These are phyloP conservation scores for Chrysolina haemoptera DNA, from an alignment of 2,888 invertebrate genomes.

Conservation along the genomic window DNA sequence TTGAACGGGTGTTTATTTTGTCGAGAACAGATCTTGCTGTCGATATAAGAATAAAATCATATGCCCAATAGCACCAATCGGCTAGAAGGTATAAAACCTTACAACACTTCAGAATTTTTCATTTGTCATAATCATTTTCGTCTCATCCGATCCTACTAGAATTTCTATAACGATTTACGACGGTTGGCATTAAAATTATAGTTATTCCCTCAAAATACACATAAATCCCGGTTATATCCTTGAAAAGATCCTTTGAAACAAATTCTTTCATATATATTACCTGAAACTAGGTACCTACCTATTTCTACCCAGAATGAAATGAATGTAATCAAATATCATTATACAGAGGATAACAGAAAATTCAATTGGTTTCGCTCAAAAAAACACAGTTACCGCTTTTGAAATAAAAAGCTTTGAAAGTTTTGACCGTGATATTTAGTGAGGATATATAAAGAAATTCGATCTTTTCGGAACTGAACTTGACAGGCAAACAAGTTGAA, in stretches of 20 bases:
- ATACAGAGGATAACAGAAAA: background rate
- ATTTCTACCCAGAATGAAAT: slow-evolving; percentile 1
- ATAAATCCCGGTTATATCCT: slow-evolving; percentile 16
- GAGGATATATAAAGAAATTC: background rate
- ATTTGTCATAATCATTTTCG: slow-evolving; percentile 11
- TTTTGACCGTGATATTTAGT: background rate
- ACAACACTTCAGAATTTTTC: background rate
- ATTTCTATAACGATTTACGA: slow-evolving; percentile 15
- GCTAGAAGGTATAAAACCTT: background rate
- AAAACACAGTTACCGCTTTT: background rate
- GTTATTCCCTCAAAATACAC: slow-evolving; percentile 17
- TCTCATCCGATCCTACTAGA: background rate
- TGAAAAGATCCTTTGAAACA: slow-evolving; percentile 18
- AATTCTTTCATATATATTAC: slow-evolving; percentile 2
- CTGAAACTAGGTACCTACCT: slow-evolving; percentile 16
- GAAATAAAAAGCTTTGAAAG: background rate
- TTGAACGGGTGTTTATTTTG: background rate
- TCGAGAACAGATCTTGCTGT: background rate
- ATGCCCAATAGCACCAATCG: background rate
- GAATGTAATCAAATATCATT: slow-evolving; percentile 16
- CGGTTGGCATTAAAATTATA: slow-evolving; percentile 15
- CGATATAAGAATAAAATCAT: slow-evolving; percentile 3
- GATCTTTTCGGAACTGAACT: background rate
- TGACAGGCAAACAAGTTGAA: too few species aligned
- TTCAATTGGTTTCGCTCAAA: background rate